These are phyloP conservation scores for Ceratotherium simum DNA, from an alignment of 2,113 vertebrate species.

Conservation along the genomic window DNA sequence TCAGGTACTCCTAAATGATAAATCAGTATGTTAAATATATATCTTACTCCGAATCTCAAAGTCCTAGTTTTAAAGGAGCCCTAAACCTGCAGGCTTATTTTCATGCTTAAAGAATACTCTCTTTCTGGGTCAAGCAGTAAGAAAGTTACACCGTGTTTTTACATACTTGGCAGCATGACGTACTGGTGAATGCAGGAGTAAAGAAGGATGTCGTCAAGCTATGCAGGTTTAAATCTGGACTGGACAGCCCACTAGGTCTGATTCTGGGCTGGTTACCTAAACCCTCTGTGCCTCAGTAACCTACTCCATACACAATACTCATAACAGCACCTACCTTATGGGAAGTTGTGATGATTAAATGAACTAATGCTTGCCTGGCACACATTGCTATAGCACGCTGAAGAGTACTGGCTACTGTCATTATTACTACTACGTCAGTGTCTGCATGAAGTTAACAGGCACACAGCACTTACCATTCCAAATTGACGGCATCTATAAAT, in stretches of 20 bases:
- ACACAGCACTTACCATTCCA: background rate
- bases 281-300: background rate
- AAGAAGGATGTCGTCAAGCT: background rate
- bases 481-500: background rate
- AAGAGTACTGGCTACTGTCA: background rate
- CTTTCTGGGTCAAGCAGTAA: background rate
- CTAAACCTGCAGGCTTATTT: slow-evolving; percentile 25
- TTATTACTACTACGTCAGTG: no score
- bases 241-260: background rate
- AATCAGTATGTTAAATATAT: slow-evolving; percentile 65
- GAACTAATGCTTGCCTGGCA: background rate
- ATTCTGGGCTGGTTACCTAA: background rate
- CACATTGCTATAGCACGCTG: no score
- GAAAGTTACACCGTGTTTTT: background rate
- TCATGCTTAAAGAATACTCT: background rate
- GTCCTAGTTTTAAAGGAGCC: slow-evolving; percentile 53
- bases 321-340: background rate
- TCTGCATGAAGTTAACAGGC: background rate
- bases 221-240: background rate
- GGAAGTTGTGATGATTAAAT: background rate
- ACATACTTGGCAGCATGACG: background rate
- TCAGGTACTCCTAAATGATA: slow-evolving; percentile 91
- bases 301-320: background rate
- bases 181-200: background rate
- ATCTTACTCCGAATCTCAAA: slow-evolving; percentile 41